phyloP scores from a whole-genome alignment of 2,888 invertebrate genomes.

The Brachyptera risi region DNA sequence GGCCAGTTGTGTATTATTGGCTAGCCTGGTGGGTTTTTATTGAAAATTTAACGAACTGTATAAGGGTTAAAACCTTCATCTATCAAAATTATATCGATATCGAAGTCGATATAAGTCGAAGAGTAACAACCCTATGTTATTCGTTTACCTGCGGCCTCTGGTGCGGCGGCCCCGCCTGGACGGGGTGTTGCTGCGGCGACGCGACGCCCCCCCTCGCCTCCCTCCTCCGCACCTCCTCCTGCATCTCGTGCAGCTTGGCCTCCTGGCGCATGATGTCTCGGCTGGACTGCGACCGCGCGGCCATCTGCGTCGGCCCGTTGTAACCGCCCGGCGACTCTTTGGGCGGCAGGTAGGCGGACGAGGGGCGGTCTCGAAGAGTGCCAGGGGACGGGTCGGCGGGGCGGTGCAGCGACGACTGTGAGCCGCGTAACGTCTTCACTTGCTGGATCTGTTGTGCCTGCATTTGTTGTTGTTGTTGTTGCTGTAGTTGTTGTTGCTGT shows the following conservation, averaged over 20 bases:
- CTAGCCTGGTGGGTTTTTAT: too few species aligned
- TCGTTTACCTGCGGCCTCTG: constrained; percentile 39
- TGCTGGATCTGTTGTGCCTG: neutral
- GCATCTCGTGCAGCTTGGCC: constrained; percentile 69
- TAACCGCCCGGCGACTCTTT: constrained; percentile 30
- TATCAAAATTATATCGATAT: too few species aligned
- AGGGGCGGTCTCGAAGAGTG: constrained; percentile 49
- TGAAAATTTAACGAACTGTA: too few species aligned
- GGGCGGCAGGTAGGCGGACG: constrained; percentile 51
- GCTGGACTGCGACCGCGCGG: constrained; percentile 48
- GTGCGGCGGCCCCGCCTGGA: constrained; percentile 39
- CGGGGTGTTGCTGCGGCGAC: constrained; percentile 36
- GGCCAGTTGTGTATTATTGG: too few species aligned
- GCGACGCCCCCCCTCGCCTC: constrained; percentile 36
- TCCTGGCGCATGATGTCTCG: constrained; percentile 51
- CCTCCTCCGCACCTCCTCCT: constrained; percentile 63
- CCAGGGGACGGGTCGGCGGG: constrained; percentile 31
- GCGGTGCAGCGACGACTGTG: constrained; percentile 40
- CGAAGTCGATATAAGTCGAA: too few species aligned
- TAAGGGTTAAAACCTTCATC: too few species aligned
- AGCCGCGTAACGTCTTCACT: constrained; percentile 37
- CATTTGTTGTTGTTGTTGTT: too few species aligned
- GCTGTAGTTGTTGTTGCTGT: too few species aligned
- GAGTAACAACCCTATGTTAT: too few species aligned
- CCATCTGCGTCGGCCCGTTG: constrained; percentile 5